Conservation (phyloP, 2,888 invertebrate species). For the Andrena fulva region DNA sequence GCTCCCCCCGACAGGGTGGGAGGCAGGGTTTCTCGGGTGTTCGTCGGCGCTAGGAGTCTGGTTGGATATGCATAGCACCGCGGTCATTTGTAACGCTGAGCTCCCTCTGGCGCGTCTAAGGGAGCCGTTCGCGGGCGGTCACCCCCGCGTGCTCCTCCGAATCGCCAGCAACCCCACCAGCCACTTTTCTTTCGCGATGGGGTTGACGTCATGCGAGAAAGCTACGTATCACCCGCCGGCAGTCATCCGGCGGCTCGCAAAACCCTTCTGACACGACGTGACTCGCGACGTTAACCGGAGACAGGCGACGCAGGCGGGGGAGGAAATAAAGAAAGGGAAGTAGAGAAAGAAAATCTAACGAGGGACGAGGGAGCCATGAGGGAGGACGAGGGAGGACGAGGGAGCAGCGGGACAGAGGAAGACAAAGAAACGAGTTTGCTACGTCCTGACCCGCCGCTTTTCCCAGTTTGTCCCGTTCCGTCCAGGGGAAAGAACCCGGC, state of each 20-base stretch:
- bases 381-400: constrained; percentile 6
- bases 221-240: constrained; percentile 79
- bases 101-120: constrained; percentile 73
- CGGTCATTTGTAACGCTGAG: constrained; percentile 81
- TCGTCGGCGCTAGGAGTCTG: constrained; percentile 57
- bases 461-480: constrained; percentile 39
- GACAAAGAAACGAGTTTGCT: constrained; percentile 48
- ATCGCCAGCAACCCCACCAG: constrained; percentile 36
- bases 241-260: constrained; percentile 78
- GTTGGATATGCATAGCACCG: constrained; percentile 81
- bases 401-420: constrained; percentile 29
- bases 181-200: constrained; percentile 64
- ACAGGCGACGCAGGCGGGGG: constrained; percentile 59
- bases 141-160: constrained; percentile 45
- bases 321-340: constrained; percentile 56
- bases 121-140: constrained; percentile 72
- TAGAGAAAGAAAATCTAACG: constrained; percentile 40
- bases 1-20: constrained; percentile 39
- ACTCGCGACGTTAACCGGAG: constrained; percentile 81
- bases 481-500: constrained; percentile 39
- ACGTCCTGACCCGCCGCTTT: constrained; percentile 42
- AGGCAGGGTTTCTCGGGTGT: neutral
- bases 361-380: neutral
- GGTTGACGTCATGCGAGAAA: constrained; percentile 77
- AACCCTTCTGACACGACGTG: constrained; percentile 81